A percentile compares a stretch with the other conserved stretches of the same genome.
Conservation (phyloP, 2,797 vertebrate genomes). For the Otus scops region DNA sequence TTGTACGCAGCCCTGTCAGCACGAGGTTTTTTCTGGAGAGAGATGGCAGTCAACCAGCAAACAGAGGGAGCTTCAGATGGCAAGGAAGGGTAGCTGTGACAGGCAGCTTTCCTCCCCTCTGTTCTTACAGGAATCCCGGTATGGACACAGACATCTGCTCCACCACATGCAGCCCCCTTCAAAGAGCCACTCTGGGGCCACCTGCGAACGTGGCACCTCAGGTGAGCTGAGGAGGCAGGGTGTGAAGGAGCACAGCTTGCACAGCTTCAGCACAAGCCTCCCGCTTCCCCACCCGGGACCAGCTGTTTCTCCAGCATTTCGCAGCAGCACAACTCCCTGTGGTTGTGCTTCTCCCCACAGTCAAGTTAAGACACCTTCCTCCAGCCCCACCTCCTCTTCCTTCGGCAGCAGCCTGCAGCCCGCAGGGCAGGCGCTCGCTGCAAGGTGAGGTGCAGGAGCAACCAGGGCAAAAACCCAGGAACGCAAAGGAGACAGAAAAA, state of each 20-base stretch:
- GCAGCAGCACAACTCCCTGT: background rate
- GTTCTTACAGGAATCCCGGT: background rate
- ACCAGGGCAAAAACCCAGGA: background rate
- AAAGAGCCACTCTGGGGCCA: background rate
- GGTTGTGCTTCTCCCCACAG: background rate
- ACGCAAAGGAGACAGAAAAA: background rate
- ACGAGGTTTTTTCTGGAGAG: rapidly evolving
- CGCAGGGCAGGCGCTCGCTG: background rate
- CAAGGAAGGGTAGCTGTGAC: background rate
- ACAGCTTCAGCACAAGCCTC: background rate
- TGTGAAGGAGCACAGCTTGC: background rate
- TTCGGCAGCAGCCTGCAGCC: background rate
- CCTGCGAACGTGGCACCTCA: background rate
- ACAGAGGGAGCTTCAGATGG: background rate
- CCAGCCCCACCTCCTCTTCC: background rate
- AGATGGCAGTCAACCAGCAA: background rate
- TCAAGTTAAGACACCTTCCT: constrained; percentile 52
- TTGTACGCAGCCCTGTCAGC: background rate
- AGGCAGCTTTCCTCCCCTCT: background rate
- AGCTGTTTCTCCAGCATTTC: background rate
- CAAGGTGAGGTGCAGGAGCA: background rate
- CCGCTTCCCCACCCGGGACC: background rate
- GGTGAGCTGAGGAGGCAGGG: background rate
- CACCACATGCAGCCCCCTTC: background rate
- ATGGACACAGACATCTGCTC: background rate